Evolutionary conservation across 2,888 invertebrate genomes (phyloP).

Genomic region (Synanthedon andrenaeformis): DNA sequence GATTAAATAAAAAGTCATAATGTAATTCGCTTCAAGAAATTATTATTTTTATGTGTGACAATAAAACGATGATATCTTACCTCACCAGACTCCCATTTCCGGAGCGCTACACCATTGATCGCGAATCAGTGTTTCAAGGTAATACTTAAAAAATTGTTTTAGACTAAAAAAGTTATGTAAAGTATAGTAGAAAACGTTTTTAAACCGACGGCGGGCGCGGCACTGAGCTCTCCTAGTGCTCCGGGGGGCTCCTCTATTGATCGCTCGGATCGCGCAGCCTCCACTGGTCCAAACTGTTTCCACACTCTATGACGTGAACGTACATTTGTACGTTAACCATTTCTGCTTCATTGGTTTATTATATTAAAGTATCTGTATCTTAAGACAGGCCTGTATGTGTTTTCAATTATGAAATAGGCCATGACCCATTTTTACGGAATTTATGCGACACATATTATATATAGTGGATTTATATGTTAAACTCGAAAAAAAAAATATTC

Average conservation of each 20-base stretch:
- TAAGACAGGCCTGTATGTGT: no score
- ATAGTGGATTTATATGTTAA: no score
- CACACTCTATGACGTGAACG: neutral
- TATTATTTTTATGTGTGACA: no score
- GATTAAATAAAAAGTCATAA: no score
- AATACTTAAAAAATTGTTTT: constrained; percentile 10
- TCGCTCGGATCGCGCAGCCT: constrained; percentile 51
- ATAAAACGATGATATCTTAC: constrained; percentile 18
- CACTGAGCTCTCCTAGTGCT: constrained; percentile 26
- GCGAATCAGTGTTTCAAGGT: constrained; percentile 6
- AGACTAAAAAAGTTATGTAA: constrained; percentile 6
- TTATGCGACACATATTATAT: no score
- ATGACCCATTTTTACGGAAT: no score
- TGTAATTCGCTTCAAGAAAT: no score
- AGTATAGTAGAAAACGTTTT: constrained; percentile 15
- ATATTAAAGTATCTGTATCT: no score
- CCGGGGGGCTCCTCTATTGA: constrained; percentile 31
- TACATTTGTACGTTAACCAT: neutral
- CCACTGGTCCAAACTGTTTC: constrained; percentile 18
- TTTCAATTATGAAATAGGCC: no score
- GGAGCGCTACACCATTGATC: constrained; percentile 15
- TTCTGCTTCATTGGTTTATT: neutral
- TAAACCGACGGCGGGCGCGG: constrained; percentile 12
- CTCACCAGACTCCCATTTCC: constrained; percentile 45
- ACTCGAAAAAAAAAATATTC: no score